Evolutionary conservation across 2,113 vertebrate genomes (phyloP), one percentile per base, ranked within the genome.

Genomic region (Ctenodactylus gundi): DNA sequence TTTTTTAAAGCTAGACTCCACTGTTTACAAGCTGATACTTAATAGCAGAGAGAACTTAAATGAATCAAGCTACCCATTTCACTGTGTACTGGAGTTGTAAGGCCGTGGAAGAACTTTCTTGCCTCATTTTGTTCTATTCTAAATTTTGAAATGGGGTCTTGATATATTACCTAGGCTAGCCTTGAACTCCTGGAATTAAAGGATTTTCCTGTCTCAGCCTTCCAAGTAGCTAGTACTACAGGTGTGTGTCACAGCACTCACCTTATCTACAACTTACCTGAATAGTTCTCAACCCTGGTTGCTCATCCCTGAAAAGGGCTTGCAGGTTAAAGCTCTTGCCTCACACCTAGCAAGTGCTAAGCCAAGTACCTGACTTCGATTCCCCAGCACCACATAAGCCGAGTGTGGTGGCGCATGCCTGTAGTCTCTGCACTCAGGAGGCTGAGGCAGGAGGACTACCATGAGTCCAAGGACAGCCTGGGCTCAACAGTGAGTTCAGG

Each of bases 21-120:
- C 20, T 91, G 53, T 84, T 91, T 51, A 88, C 46, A 95, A 89
- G 10, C 46, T 94, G 68, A 84, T 68, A 73, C 7, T 86, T n/a
- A 78, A 41, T 82, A 77, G 44, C 46, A 81, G 14, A 90, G 23
- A 62, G 21, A 94, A 94, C 39, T 81, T 73, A 90, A 57, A 0
- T 78, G 75, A 90, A 55, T 29, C 67, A 77, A 25, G 95, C 5
- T 64, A 67, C 51, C 34, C 86, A 62, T 75, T 89, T 90, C 65
- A 77, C 23, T 60, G 51, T 70, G 58, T 68, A 34, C 73, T 88
- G 76, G 68, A 75, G 46, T 51, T 57, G 58, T 41, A 17, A n/a
- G 44, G 87, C 72, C n/a, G n/a, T n/a, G 39, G 62, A 25, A 60
- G 57, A 64, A 31, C 29, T 58, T 83, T 88, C 88, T 84, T 31